A percentile compares a stretch with the other conserved stretches of the same genome.
These are phyloP conservation scores for Lordiphosa mommai DNA, from an alignment of 1,140 invertebrate genomes.

Conservation along the genomic window DNA sequence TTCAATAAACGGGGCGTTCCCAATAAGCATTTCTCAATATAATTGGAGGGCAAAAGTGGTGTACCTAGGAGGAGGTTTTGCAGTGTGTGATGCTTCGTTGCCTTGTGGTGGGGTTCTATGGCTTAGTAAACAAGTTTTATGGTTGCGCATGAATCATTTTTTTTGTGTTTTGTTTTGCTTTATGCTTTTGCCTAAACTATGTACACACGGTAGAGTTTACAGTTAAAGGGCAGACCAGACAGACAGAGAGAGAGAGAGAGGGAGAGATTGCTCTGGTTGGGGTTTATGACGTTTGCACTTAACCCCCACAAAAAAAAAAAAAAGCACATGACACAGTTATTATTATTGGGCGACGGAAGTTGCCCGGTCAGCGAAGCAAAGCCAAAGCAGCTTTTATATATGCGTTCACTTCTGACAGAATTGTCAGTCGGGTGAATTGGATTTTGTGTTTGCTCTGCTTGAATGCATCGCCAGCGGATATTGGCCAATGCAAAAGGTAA, in stretches of 20 bases:
- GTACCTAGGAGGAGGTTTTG: constrained; percentile 7
- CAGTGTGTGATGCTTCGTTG: constrained; percentile 17
- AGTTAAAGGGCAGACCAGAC: constrained; percentile 70
- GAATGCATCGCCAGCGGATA: constrained; percentile 65
- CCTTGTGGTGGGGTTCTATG: constrained; percentile 15
- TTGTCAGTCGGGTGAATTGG: constrained; percentile 6
- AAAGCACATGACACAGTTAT: constrained; percentile 70
- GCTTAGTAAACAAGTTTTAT: constrained; percentile 21
- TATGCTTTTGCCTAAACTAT: constrained; percentile 59
- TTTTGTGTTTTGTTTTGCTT: constrained; percentile 30
- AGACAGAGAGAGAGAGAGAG: constrained; percentile 1
- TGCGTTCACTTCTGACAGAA: constrained; percentile 3
- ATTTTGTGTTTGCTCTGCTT: constrained; percentile 47
- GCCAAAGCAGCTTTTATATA: neutral
- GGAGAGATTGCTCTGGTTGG: constrained; percentile 36
- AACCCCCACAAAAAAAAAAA: constrained; percentile 50
- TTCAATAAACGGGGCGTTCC: constrained; percentile 60
- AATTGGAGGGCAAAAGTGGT: constrained; percentile 32
- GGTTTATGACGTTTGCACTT: constrained; percentile 73
- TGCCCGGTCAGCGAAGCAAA: constrained; percentile 24
- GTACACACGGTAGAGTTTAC: constrained; percentile 50
- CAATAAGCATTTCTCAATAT: constrained; percentile 11
- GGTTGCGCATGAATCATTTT: constrained; percentile 71
- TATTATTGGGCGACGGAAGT: constrained; percentile 47
- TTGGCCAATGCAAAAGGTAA: constrained; percentile 42